phyloP scores from a whole-genome alignment of 1,140 invertebrate species.

The Zelostemma sp. region DNA sequence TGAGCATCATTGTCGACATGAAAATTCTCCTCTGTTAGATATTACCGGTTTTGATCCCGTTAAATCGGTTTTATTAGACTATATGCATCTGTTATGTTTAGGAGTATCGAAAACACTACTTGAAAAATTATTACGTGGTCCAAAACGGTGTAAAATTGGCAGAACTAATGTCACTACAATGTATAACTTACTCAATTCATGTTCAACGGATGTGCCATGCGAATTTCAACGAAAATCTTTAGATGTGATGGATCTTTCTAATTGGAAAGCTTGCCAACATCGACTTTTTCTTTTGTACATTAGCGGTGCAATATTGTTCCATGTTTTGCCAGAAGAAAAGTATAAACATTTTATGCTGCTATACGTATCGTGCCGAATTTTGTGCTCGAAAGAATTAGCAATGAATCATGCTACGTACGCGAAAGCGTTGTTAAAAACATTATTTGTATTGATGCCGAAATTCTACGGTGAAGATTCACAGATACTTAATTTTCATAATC shows the following conservation, averaged over 20 bases:
- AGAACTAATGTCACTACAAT: background rate
- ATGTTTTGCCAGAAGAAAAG: slow-evolving; percentile 8
- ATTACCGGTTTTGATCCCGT: slow-evolving; percentile 12
- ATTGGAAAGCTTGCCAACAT: slow-evolving; percentile 33
- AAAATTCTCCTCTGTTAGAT: slow-evolving; percentile 9
- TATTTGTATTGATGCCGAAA: slow-evolving; percentile 11
- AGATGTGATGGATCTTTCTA: slow-evolving; percentile 7
- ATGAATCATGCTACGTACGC: slow-evolving; percentile 4
- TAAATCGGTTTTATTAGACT: slow-evolving; percentile 18
- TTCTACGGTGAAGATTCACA: slow-evolving; percentile 13
- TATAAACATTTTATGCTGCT: slow-evolving; percentile 31
- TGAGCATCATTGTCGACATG: slow-evolving; percentile 13
- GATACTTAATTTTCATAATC: slow-evolving; percentile 28
- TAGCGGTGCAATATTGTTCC: slow-evolving; percentile 11
- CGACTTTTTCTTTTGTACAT: slow-evolving; percentile 26
- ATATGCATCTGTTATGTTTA: slow-evolving; percentile 16
- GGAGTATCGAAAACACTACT: slow-evolving; percentile 13
- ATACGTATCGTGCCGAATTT: slow-evolving; percentile 17
- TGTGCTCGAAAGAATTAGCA: slow-evolving; percentile 4
- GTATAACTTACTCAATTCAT: slow-evolving; percentile 1
- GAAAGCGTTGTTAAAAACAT: slow-evolving; percentile 11
- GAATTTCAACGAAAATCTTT: slow-evolving; percentile 30
- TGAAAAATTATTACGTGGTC: background rate
- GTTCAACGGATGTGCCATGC: slow-evolving; percentile 5
- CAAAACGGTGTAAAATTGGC: background rate